Conservation (phyloP, 1,140 invertebrate genomes). For the Tetranychus urticae region DNA sequence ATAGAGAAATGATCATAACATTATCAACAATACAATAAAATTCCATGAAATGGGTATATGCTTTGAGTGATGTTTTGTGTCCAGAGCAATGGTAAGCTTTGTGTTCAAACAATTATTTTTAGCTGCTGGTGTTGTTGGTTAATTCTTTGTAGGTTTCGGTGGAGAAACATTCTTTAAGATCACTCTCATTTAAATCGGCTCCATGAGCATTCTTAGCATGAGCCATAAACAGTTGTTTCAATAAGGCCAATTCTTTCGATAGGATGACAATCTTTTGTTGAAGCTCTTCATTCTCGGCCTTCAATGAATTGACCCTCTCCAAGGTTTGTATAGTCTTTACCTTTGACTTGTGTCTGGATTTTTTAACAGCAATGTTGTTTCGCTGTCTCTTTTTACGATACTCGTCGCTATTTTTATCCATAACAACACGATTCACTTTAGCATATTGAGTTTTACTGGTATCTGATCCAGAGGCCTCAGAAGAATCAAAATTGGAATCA, state of each 20-base stretch:
- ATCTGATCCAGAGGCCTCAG: neutral
- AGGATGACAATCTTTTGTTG: constrained; percentile 76
- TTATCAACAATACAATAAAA: no score
- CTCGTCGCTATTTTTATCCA: constrained; percentile 78
- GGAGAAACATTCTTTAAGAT: no score
- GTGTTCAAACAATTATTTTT: no score
- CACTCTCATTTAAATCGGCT: no score
- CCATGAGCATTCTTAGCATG: neutral
- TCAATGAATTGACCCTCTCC: constrained; percentile 66
- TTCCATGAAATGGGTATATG: no score
- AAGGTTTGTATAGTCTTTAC: constrained; percentile 74
- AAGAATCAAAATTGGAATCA: neutral
- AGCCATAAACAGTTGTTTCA: constrained; percentile 38
- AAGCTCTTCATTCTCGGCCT: constrained; percentile 75
- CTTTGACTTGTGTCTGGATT: constrained; percentile 88
- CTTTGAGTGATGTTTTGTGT: no score
- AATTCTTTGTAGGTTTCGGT: no score
- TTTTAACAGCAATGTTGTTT: constrained; percentile 90
- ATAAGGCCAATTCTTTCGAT: constrained; percentile 69
- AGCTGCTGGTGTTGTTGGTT: no score
- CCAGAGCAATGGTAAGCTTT: no score
- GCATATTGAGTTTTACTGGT: neutral
- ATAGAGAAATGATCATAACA: no score
- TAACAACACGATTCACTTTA: neutral
- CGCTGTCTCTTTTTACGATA: constrained; percentile 69